Base-by-base conservation (phyloP, 1,140 invertebrate genomes). In the Sarcophaga peregrina region DNA sequence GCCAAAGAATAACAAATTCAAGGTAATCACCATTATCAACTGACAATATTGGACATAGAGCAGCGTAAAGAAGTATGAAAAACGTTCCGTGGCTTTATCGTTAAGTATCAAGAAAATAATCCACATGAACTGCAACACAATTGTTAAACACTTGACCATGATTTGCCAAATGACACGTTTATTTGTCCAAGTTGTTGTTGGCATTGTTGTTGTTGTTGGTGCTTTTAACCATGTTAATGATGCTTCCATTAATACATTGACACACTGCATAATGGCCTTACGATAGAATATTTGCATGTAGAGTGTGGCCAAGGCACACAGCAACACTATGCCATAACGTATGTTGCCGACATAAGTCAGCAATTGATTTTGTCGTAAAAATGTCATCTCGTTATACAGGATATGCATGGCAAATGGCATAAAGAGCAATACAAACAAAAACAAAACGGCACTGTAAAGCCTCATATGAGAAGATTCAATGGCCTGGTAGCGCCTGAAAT, bases 31-130 rank as follows among this genome's bases (percentile, higher is more conserved):
- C 75, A 82, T 20, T 20, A 82, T 52, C 46, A 84, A 20, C 8
- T 82, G 81, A 37, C 83, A 84, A 74, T 76, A 82, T 4, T 82
- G 82, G 3, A 82, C 45, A 25, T 45, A 76, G 6, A 84, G 37
- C 37, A 84, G 13, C 3, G 81, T 78, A 1, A 62, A 17, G 4
- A 84, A 37, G 20, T 82, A 84, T 17, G 6, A 46, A 0, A 52
- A 46, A 54, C 54, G 68, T 11, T 25, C 8, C 5, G 20, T 9
- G 5, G 74, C 83, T 25, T 73, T 13, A 48, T 84, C 83, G 7
- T 82, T 10, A 3, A 9, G 7, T 7, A 84, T 68, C 46, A 82
- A 73, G 75, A 84, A 84, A 5, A 73, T 9, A 3, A 58, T 80
- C 83, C 81, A 82, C 25, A 58, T 5, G 11, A 75, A 52, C n/a